phyloP scores from a whole-genome alignment of 2,888 invertebrate genomes.

The Eudasyphora cyanicolor region DNA sequence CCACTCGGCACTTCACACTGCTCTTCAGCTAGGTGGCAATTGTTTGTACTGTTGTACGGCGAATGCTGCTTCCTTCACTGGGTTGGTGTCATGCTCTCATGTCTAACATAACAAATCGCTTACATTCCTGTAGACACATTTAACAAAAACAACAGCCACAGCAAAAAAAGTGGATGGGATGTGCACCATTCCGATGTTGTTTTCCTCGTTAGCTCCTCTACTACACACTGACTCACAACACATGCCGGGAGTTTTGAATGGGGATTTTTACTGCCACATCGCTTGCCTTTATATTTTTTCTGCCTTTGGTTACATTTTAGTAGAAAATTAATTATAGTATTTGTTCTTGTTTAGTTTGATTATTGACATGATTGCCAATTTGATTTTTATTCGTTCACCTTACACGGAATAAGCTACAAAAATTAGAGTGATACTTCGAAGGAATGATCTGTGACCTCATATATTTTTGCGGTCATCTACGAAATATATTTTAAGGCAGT shows the following conservation, averaged over 20 bases:
- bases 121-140: conserved; percentile 72
- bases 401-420: too few species aligned
- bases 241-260: conserved; percentile 26
- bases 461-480: too few species aligned
- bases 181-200: conserved; percentile 53
- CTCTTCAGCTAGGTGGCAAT: conserved; percentile 9
- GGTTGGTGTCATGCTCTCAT: conserved; percentile 64
- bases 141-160: too few species aligned
- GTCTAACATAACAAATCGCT: conserved; percentile 76
- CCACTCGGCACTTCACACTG: conserved; percentile 46
- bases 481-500: too few species aligned
- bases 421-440: too few species aligned
- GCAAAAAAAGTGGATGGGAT: conserved; percentile 77
- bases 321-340: conserved; percentile 74
- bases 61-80: conserved; percentile 19
- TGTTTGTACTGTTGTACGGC: conserved; percentile 31
- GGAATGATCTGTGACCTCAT: too few species aligned
- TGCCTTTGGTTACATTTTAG: background rate
- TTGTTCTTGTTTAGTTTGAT: conserved; percentile 63
- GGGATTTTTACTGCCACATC: conserved; percentile 10
- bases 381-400: conserved; percentile 44
- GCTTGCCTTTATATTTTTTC: background rate
- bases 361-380: conserved; percentile 67
- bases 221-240: background rate
- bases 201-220: background rate